Percentiles rank a stretch among this genome's conserved stretches.
phyloP scores from a whole-genome alignment of 2,797 vertebrate species.

The Chelmon rostratus region DNA sequence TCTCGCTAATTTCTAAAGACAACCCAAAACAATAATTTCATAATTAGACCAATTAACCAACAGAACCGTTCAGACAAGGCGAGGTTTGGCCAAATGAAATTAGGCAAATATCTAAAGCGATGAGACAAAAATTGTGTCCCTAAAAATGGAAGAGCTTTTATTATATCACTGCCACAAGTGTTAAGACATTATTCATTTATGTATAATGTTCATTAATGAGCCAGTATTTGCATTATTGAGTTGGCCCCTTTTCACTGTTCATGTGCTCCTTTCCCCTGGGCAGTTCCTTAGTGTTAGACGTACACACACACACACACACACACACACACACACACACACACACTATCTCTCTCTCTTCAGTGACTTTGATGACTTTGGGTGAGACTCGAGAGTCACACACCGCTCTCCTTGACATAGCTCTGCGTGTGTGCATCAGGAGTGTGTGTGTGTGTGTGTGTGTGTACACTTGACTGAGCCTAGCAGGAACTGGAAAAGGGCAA shows the following conservation, averaged over 20 bases:
- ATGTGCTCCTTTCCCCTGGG: conserved; percentile 62
- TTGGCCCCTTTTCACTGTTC: conserved; percentile 64
- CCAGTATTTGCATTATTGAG: conserved; percentile 79
- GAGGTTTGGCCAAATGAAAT: conserved; percentile 32
- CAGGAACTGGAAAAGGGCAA: conserved; percentile 53
- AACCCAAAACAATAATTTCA: conserved; percentile 18
- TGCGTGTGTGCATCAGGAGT: conserved; percentile 43
- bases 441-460: conserved; percentile 38
- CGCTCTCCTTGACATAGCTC: conserved; percentile 55
- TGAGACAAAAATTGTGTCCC: conserved; percentile 42
- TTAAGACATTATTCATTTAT: conserved; percentile 71
- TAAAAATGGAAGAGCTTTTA: conserved; percentile 63
- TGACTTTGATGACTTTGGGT: conserved; percentile 70
- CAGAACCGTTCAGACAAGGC: conserved; percentile 8
- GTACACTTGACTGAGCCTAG: conserved; percentile 66
- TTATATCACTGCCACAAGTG: conserved; percentile 61
- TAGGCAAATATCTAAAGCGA: conserved; percentile 48
- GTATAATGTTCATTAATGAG: conserved; percentile 76
- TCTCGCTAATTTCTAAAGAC: conserved; percentile 10
- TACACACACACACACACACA: conserved; percentile 33
- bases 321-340: conserved; percentile 31
- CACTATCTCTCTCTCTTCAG: background rate
- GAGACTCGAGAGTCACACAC: conserved; percentile 56
- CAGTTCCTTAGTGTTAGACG: conserved; percentile 70
- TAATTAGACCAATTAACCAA: conserved; percentile 36